Base-by-base conservation (phyloP, 2,888 invertebrate genomes). In the Theretra japonica region DNA sequence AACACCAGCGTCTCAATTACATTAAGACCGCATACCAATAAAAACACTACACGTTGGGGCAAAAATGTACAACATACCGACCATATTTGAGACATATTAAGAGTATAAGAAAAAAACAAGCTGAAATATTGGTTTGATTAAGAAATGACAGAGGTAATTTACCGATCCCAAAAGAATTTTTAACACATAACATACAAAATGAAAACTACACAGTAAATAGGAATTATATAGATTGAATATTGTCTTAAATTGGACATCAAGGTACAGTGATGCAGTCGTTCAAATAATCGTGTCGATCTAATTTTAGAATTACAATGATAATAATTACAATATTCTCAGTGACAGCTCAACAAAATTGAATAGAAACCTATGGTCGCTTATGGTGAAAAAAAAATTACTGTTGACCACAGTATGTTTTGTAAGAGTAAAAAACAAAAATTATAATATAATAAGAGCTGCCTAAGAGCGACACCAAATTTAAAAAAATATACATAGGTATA, bases 231-330 rank as follows among this genome's bases (percentile, higher is more conserved):
- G 59, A 53, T 84, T 79, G 77, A 73, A 85, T 90, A 90, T 90
- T 90, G 90, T 91, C 90, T 78, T 83, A 79, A 72, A 78, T 88
- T 90, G 89, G 90, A 90, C 88, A 83, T 85, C 60, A 58, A 73
- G 50, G 58, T 60, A 60, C 17, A 28, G 70, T 62, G 70, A 53
- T 23, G 65, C 59, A 60, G 48, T 58, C 59, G 25, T 60, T 60
- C 60, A 11, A 28, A 53, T 79, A 75, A 82, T 78, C 19, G 65
- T 65, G 65, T 17, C 23, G 48, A 41, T 41, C 41, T 48, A 11
- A 21, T 48, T 19, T 48, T 65, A 65, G 7, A 41, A 48, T 17
- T 65, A 65, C 11, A 33, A 62, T 21, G 17, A 30, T 28, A 2
- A 30, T 7, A 33, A 11, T 23, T 58, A 11, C 28, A 48, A 33